These are phyloP conservation scores for Ichneumon xanthorius DNA, from an alignment of 2,888 invertebrate genomes.

Conservation along the genomic window DNA sequence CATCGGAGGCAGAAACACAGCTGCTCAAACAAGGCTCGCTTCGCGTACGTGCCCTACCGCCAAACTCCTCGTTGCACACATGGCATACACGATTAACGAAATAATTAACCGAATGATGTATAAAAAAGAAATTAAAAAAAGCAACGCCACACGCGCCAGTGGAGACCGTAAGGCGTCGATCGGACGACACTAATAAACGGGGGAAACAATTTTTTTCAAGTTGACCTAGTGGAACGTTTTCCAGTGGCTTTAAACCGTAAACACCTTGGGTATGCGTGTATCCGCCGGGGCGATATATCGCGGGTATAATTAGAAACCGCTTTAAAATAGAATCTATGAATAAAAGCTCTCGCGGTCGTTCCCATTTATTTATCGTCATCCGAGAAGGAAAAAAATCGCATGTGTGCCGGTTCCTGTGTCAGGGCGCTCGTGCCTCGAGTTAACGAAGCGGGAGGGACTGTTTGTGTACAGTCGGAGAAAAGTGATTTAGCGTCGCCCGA, in stretches of 20 bases:
- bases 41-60: conserved; percentile 50
- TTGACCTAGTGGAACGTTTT: conserved; percentile 35
- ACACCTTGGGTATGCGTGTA: conserved; percentile 25
- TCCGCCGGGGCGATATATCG: conserved; percentile 6
- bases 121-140: conserved; percentile 26
- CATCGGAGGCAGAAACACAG: conserved; percentile 66
- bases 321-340: conserved; percentile 44
- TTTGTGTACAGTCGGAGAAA: neutral
- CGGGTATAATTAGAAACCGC: conserved; percentile 15
- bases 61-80: conserved; percentile 40
- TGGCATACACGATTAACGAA: conserved; percentile 41
- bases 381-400: neutral
- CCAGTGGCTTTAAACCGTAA: conserved; percentile 18
- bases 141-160: conserved; percentile 12
- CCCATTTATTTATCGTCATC: conserved; percentile 18
- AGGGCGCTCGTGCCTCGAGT: neutral
- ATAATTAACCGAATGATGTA: conserved; percentile 36
- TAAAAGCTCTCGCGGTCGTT: neutral
- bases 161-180: conserved; percentile 67
- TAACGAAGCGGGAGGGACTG: neutral
- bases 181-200: neutral
- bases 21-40: conserved; percentile 72
- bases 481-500: conserved; percentile 17
- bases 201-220: neutral
- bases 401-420: neutral